phyloP scores from a whole-genome alignment of 2,113 vertebrate species.

The Cavia aperea region DNA sequence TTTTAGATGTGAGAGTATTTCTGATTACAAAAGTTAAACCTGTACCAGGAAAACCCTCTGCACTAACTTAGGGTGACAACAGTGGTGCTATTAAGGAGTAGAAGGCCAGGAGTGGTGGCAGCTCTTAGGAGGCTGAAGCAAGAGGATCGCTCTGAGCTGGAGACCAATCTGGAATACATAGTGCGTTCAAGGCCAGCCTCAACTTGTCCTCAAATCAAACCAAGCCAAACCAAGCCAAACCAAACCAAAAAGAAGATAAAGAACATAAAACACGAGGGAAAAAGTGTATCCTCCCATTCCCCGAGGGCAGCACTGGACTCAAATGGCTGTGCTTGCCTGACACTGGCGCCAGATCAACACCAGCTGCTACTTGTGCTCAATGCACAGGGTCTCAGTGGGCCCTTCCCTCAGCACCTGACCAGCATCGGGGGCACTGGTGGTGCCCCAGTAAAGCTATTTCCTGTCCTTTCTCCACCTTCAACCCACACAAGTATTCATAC shows the following conservation, averaged over 20 bases:
- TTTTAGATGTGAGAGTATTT: background rate
- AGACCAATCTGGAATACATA: background rate
- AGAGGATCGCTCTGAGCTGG: background rate
- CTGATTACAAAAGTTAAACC: background rate
- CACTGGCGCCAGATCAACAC: background rate
- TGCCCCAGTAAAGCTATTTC: background rate
- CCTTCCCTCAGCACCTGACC: background rate
- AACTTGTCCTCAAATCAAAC: background rate
- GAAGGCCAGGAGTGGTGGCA: background rate
- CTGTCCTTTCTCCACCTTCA: fast-evolving
- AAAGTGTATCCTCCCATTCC: too few species aligned
- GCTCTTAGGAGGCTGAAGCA: background rate
- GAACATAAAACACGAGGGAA: background rate
- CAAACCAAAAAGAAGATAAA: background rate
- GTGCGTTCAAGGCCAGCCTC: background rate
- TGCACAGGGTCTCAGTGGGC: background rate
- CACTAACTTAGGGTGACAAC: background rate
- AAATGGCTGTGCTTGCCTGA: background rate
- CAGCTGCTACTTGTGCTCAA: too few species aligned
- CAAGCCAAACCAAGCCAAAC: too few species aligned
- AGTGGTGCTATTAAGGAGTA: background rate
- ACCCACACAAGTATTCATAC: background rate
- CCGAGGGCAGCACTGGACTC: background rate
- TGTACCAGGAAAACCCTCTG: background rate
- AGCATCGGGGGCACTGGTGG: background rate